Evolutionary conservation across 2,113 vertebrate species (phyloP).

Genomic region (Oostethus manadensis): DNA sequence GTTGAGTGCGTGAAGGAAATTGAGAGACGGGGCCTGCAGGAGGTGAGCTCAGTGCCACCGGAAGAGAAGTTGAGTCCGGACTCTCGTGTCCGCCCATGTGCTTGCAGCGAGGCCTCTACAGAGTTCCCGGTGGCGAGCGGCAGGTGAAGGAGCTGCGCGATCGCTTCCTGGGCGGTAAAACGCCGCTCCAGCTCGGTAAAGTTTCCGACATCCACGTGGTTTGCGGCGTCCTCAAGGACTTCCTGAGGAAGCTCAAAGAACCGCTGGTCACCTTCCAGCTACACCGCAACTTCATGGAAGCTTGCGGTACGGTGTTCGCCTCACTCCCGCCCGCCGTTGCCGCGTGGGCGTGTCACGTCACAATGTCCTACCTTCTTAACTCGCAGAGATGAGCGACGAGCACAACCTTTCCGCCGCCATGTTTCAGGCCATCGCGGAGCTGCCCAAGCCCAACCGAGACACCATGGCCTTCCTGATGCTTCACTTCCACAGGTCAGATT

Average conservation of each 20-base stretch:
- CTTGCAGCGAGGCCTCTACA: slow-evolving; percentile 76
- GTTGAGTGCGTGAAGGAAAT: slow-evolving; percentile 80
- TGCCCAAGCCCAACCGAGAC: slow-evolving; percentile 77
- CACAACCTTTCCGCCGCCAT: slow-evolving; percentile 54
- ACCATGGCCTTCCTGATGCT: slow-evolving; percentile 75
- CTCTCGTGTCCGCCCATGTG: not conserved
- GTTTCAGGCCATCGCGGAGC: slow-evolving; percentile 64
- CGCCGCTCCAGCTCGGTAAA: slow-evolving; percentile 31
- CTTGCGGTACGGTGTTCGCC: slow-evolving; percentile 60
- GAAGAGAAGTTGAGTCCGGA: not conserved
- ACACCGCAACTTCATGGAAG: slow-evolving; percentile 75
- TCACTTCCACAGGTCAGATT: slow-evolving; percentile 53
- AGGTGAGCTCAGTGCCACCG: slow-evolving; percentile 59
- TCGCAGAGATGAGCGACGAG: slow-evolving; percentile 68
- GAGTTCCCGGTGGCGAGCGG: slow-evolving; percentile 74
- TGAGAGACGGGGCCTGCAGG: slow-evolving; percentile 75
- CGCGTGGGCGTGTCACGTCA: too few species aligned
- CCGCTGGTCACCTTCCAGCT: slow-evolving; percentile 81
- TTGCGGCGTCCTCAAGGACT: slow-evolving; percentile 83
- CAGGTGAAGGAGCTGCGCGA: slow-evolving; percentile 75
- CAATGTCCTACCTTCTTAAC: not conserved
- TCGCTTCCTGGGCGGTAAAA: slow-evolving; percentile 64
- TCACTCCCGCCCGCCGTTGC: too few species aligned
- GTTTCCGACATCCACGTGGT: slow-evolving; percentile 79
- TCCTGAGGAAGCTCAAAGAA: slow-evolving; percentile 79